A percentile compares a stretch with the other conserved stretches of the same genome.
Evolutionary conservation across 1,140 invertebrate species (phyloP).

Genomic region (Oedothorax gibbosus): DNA sequence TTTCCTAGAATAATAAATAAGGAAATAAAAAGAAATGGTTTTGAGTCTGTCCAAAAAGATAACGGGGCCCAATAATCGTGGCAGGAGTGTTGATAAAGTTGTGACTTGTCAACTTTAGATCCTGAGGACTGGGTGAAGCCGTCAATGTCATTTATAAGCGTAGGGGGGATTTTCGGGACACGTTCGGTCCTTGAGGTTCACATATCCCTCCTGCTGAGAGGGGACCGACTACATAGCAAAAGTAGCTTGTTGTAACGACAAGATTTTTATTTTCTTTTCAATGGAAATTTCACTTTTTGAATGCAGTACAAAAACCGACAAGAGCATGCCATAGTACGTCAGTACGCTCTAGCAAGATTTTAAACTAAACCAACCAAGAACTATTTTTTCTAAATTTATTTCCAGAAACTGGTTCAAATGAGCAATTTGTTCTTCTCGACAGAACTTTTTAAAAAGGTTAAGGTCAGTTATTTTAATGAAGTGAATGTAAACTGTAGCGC

Average conservation of each 20-base stretch:
- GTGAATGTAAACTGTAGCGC: too few relatives aligned
- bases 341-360: background rate
- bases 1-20: constrained; percentile 7
- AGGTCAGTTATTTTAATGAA: too few relatives aligned
- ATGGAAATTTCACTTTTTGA: background rate
- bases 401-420: background rate
- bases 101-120: constrained; percentile 50
- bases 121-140: constrained; percentile 44
- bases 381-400: background rate
- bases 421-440: background rate
- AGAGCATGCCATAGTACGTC: background rate
- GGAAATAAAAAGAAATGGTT: background rate
- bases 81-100: constrained; percentile 47
- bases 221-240: constrained; percentile 16
- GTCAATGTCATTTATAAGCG: constrained; percentile 56
- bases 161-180: constrained; percentile 34
- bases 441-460: too few relatives aligned
- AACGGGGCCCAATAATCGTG: constrained; percentile 42
- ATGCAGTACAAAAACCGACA: background rate
- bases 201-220: constrained; percentile 8
- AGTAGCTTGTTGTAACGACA: background rate
- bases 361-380: background rate
- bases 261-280: background rate
- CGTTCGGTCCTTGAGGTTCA: constrained; percentile 33
- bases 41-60: constrained; percentile 34